Base-by-base conservation (phyloP, 1,140 invertebrate genomes). In the Telenomus remus region DNA sequence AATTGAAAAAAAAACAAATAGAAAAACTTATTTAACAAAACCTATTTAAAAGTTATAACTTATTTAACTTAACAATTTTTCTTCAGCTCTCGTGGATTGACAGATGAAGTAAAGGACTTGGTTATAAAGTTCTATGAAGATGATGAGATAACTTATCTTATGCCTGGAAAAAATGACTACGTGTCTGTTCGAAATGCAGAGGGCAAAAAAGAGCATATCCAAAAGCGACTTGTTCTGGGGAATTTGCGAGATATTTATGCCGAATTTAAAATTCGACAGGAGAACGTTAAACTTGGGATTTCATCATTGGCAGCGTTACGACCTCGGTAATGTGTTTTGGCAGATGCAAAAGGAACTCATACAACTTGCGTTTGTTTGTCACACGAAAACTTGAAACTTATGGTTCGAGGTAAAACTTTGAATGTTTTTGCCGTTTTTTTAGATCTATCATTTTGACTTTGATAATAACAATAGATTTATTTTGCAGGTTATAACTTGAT, bases 321-420 rank as follows among this genome's bases (percentile, higher is more conserved):
- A 5, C 59, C 47, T 11, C 3, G 16, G n/a, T 34, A 51, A 1
- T 51, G 59, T 37, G 15, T 49, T 13, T 42, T 63, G 6, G 59
- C 46, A 35, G 59, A 47, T 14, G 15, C 59, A 37, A 51, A 10
- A 10, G 37, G 37, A 4, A 4, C 37, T 11, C 37, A 39, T 48
- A 47, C 61, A n/a, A 27, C 37, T 3, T 55, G 48, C 55, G 50
- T 55, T 7, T 65, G 61, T 35, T 10, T 43, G 11, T 43, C 47
- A 12, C 50, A 65, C 27, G 49, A 65, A 42, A 65, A 65, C 55
- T 34, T 65, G 1, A 46, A 49, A 42, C 13, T 59, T 4, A 60
- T 56, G 46, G 16, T 47, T 39, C 12, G 10, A 37, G 48, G 15
- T 43, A 54, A 14, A 11, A 34, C 19, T 34, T 55, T 10, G 16